Evolutionary conservation across 2,888 invertebrate genomes (phyloP).

Genomic region (Heteropelma amictum): DNA sequence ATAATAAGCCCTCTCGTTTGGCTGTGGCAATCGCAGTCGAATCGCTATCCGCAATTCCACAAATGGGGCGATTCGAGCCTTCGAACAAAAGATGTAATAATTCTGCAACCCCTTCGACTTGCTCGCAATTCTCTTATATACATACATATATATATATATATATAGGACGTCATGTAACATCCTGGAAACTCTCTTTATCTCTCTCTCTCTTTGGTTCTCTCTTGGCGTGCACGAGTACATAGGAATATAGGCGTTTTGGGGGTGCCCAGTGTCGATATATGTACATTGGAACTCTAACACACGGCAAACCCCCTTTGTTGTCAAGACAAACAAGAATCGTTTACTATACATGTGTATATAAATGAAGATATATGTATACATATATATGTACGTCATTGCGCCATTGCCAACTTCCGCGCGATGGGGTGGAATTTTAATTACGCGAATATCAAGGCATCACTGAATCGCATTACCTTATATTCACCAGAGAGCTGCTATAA

Average conservation of each 20-base stretch:
- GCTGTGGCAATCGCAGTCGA: slow-evolving; percentile 72
- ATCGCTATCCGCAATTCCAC: slow-evolving; percentile 76
- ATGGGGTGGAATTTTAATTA: slow-evolving; percentile 75
- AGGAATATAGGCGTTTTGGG: slow-evolving; percentile 51
- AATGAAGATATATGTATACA: background rate
- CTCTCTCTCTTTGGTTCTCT: slow-evolving; percentile 18
- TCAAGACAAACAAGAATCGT: slow-evolving; percentile 77
- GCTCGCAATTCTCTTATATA: slow-evolving; percentile 54
- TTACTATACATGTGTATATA: slow-evolving; percentile 66
- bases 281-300: slow-evolving; percentile 48
- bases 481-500: slow-evolving; percentile 13
- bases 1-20: slow-evolving; percentile 58
- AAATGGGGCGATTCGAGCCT: slow-evolving; percentile 75
- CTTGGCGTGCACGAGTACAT: slow-evolving; percentile 48
- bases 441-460: slow-evolving; percentile 71
- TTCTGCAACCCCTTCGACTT: slow-evolving; percentile 70
- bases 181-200: slow-evolving; percentile 22
- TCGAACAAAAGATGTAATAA: slow-evolving; percentile 78
- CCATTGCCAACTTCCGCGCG: slow-evolving; percentile 53
- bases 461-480: slow-evolving; percentile 70
- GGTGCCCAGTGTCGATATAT: background rate
- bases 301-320: slow-evolving; percentile 71
- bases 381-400: slow-evolving; percentile 39
- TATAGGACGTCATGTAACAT: slow-evolving; percentile 30
- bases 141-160: slow-evolving; percentile 18